Percentiles rank a stretch among this genome's conserved stretches.
Conservation (phyloP, 2,797 vertebrate genomes). For the Mormyrops boulengeri region DNA sequence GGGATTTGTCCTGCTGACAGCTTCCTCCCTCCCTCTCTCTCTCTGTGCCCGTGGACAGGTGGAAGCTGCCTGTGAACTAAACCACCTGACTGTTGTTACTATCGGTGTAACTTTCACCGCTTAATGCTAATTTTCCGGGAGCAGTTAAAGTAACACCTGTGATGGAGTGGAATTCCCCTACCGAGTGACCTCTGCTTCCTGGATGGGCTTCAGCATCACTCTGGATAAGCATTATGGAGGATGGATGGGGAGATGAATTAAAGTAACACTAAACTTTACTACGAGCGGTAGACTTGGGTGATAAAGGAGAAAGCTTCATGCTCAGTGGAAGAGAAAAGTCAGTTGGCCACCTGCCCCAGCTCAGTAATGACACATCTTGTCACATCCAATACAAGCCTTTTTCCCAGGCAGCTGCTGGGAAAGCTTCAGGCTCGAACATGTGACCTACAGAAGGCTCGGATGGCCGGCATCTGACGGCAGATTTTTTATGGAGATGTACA, state of each 20-base stretch:
- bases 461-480: not conserved
- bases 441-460: not conserved
- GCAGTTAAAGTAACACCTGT: not conserved
- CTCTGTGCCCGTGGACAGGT: not conserved
- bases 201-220: not conserved
- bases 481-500: not conserved
- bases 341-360: not conserved
- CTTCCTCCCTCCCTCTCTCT: not conserved
- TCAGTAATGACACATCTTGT: not conserved
- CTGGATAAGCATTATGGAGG: not conserved
- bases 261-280: not conserved
- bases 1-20: constrained; percentile 1
- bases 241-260: not conserved
- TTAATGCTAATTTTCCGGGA: not conserved
- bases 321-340: not conserved
- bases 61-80: not conserved
- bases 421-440: not conserved
- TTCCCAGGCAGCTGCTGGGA: not conserved
- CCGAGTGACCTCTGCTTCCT: not conserved
- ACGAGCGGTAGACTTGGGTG: not conserved
- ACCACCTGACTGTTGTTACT: not conserved
- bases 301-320: not conserved
- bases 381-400: not conserved
- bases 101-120: not conserved
- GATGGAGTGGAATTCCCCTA: not conserved